Evolutionary conservation across 2,113 vertebrate genomes (phyloP).

Genomic region (Pterocles orientalis): DNA sequence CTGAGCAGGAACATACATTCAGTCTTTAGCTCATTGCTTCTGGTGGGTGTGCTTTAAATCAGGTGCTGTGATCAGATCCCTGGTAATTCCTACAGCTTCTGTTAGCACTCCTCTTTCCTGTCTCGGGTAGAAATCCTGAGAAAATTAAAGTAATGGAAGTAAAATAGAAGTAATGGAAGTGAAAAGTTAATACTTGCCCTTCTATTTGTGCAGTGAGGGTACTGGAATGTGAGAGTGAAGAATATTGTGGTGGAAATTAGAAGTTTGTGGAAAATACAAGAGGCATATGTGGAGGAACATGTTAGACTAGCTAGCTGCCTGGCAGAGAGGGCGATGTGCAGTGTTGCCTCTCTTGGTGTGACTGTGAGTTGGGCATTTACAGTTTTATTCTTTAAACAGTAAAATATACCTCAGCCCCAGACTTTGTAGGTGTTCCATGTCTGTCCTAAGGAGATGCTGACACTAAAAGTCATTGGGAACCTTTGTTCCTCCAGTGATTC

Average conservation of each 20-base stretch:
- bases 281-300: rapidly evolving
- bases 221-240: background rate
- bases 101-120: background rate
- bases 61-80: background rate
- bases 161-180: background rate
- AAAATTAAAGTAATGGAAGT: background rate
- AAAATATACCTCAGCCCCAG: background rate
- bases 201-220: background rate
- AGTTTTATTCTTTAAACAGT: background rate
- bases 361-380: background rate
- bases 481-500: background rate
- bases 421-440: background rate
- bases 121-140: background rate
- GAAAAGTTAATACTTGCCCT: background rate
- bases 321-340: background rate
- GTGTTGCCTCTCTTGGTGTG: rapidly evolving
- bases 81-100: background rate
- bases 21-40: background rate
- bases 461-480: background rate
- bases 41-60: slow-evolving; percentile 10
- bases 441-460: background rate
- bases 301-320: background rate
- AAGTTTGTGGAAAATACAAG: background rate
- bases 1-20: background rate
- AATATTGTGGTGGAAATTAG: background rate